Base-by-base conservation (phyloP, 2,113 vertebrate species). In the Vulpes vulpes region DNA sequence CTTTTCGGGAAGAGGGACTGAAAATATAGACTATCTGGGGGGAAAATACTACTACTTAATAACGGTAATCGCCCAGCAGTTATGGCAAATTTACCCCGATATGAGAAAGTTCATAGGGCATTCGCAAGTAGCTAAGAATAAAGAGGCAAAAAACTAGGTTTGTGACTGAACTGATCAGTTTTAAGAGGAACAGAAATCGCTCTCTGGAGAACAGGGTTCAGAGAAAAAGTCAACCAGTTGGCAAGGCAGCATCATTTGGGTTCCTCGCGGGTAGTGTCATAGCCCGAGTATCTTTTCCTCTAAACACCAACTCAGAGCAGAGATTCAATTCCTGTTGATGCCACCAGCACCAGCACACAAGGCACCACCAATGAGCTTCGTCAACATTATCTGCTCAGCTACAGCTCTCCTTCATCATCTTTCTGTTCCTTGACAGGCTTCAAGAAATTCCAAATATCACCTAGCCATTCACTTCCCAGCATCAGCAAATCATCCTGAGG, bases 301-400 rank as follows among this genome's bases (percentile, higher is more conserved):
- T 5, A 30, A 10, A 60, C 92, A 78, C 0, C 0, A 85, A 89
- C 67, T 80, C 93, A 38, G 88, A 80, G 89, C 95, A 97, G 97
- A 99, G 98, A 98, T 98, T 98, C 98, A 98, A 98, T 96, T 96
- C 32, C 93, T 98, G 97, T 98, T 97, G 96, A 96, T 91, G 86
- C 91, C 89, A 91, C 69, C 97, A 97, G 94, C 91, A 81, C 55
- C 92, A 98, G 98, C 99, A 98, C 96, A 96, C 98, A 96, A 96
- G 96, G 97, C 95, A 98, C 59, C 94, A 97, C 97, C 98, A 97
- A 92, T 15, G 95, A 99, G 96, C 95, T 96, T 93, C 94, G 83
- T 97, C 97, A 95, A 95, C 64, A 96, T 98, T 98, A 95, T 95
- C 97, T 97, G 87, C 98, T 98, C 98, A 98, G 98, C 98, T 97